phyloP scores from a whole-genome alignment of 1,140 invertebrate species.

The Homarus americanus region DNA sequence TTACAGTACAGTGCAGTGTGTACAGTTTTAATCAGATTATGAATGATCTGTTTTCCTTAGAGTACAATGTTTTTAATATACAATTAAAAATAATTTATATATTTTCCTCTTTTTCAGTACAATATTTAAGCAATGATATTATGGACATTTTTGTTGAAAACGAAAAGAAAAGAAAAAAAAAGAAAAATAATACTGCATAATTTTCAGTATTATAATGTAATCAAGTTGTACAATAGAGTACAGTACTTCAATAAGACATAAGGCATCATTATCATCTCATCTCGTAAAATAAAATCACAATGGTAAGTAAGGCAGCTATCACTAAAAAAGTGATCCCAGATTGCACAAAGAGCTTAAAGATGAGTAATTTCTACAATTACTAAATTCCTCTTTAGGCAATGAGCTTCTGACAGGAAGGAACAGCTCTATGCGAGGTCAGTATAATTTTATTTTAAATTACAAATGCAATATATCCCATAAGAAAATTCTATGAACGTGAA shows the following conservation, averaged over 20 bases:
- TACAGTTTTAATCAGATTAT: too few species aligned
- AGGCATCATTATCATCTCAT: background rate
- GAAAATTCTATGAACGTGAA: constrained; percentile 4
- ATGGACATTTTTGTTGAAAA: too few species aligned
- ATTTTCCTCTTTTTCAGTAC: too few species aligned
- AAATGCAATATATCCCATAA: background rate
- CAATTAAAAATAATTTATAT: too few species aligned
- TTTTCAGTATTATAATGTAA: too few species aligned
- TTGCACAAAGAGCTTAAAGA: background rate
- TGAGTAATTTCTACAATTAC: background rate
- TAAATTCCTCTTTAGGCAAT: background rate
- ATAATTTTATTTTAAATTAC: background rate
- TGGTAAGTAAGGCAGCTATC: background rate
- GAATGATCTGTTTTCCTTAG: too few species aligned
- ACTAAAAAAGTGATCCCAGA: background rate
- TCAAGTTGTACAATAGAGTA: too few species aligned
- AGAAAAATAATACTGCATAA: too few species aligned
- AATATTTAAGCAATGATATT: too few species aligned
- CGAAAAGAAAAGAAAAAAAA: too few species aligned
- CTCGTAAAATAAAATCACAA: background rate
- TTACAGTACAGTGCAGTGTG: too few species aligned
- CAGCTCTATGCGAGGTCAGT: background rate
- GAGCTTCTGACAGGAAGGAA: background rate
- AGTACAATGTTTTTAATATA: too few species aligned
- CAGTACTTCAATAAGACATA: background rate